Percentiles rank a stretch among this genome's conserved stretches.
Conservation (phyloP, 2,888 invertebrate species). For the Calameuta idolon region DNA sequence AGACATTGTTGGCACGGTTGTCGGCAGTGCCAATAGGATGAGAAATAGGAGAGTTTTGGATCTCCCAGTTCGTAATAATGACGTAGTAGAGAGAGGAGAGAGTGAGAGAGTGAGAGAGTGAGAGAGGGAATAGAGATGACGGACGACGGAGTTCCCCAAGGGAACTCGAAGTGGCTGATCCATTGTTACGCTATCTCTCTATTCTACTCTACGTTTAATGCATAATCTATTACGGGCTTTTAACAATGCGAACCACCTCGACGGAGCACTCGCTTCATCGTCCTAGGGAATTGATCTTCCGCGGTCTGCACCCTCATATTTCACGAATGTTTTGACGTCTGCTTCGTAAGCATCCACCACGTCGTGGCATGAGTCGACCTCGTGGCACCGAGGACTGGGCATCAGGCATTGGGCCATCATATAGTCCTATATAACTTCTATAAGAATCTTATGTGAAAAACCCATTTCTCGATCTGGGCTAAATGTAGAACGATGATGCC, state of each 20-base stretch:
- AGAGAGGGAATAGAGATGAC: constrained; percentile 40
- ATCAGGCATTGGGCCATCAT: neutral
- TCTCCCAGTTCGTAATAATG: neutral
- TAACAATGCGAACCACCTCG: constrained; percentile 58
- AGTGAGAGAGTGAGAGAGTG: neutral
- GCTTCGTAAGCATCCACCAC: constrained; percentile 46
- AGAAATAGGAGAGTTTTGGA: constrained; percentile 7
- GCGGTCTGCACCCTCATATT: constrained; percentile 56
- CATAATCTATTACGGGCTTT: constrained; percentile 65
- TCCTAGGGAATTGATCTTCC: constrained; percentile 58
- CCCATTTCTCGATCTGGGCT: neutral
- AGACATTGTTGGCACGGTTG: neutral
- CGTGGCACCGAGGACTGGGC: neutral
- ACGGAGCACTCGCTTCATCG: constrained; percentile 37
- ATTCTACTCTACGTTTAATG: constrained; percentile 59
- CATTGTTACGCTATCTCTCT: constrained; percentile 62
- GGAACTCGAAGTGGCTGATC: constrained; percentile 51
- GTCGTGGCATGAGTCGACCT: neutral
- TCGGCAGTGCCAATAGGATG: neutral
- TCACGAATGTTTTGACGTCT: constrained; percentile 63
- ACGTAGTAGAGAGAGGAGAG: constrained; percentile 21
- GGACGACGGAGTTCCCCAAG: constrained; percentile 50
- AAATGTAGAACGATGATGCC: neutral
- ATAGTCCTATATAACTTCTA: neutral
- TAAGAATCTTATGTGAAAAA: neutral